Evolutionary conservation across 2,797 vertebrate species (phyloP), one percentile per base, ranked within the genome.

Genomic region (Meriones psammophilus): DNA sequence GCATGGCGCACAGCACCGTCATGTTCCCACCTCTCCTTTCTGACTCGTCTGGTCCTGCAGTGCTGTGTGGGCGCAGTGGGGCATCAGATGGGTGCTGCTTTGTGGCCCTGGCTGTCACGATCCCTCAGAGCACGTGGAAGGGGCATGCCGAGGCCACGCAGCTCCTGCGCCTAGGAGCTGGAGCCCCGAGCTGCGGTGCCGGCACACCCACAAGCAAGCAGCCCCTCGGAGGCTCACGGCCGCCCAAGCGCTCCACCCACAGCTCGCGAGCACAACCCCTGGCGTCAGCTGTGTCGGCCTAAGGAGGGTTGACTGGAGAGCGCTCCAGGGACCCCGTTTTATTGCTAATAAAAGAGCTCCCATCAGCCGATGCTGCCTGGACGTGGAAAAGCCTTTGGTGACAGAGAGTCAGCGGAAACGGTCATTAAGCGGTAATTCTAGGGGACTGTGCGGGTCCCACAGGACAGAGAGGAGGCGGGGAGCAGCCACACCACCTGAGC

Each of bases 381-480:
- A 94, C 89, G 97, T 97, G 89, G 96, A 97, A 96, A 97, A 80
- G 94, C 91, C 91, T 97, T 91, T 89, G 74, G 85, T 96, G 96
- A 98, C 94, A 94, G 96, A 97, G 80, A 24, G 26, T 60, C 28
- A 56, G 93, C 39, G 81, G 94, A 76, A 96, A 91, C 88, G 80
- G 92, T 97, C 96, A 96, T 96, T 95, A 97, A 78, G 62, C 95
- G 71, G 81, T 73, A 97, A 24, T 97, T 96, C 86, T 89, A 98
- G 91, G 89, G 79, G 95, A 94, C 81, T 24, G 78, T 17, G 8
- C 86, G 50, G 83, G 39, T 96, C 80, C 96, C 78, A 73, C 0
- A 2, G 88, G 92, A 93, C 56, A 58, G 56, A 18, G 56, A 58
- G 17, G 56, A 89, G 81, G 42, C 56, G 78, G 71, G 69, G 89